Conservation (phyloP, 2,888 invertebrate species). For the Temnothorax ravouxi region DNA sequence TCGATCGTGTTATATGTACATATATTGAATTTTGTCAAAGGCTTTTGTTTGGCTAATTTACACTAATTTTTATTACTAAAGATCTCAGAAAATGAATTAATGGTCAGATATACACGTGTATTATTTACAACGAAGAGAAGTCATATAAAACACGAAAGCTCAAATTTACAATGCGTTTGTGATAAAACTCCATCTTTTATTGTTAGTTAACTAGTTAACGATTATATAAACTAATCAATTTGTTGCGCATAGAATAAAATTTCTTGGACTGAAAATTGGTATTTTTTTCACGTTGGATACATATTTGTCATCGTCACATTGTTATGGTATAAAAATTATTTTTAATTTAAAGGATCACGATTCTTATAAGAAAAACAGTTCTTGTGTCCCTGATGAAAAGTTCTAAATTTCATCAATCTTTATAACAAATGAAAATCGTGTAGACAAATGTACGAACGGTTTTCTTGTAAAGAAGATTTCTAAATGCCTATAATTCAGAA, state of each 20-base stretch:
- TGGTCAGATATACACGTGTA: slow-evolving; percentile 3
- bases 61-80: slow-evolving; percentile 16
- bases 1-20: slow-evolving; percentile 10
- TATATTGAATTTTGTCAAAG: not conserved
- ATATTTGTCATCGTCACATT: not conserved
- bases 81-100: slow-evolving; percentile 36
- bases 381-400: no score
- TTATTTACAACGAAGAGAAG: slow-evolving; percentile 22
- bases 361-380: no score
- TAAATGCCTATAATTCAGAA: no score
- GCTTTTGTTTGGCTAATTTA: not conserved
- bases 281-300: not conserved
- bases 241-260: slow-evolving; percentile 31
- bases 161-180: slow-evolving; percentile 1
- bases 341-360: no score
- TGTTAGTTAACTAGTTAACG: slow-evolving; percentile 1
- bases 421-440: no score
- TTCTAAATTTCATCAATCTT: no score
- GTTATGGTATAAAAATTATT: not conserved
- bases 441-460: no score
- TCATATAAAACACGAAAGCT: not conserved
- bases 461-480: no score
- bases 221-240: not conserved
- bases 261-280: not conserved
- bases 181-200: slow-evolving; percentile 12